A percentile compares a stretch with the other conserved stretches of the same genome.
Conservation (phyloP, 2,113 vertebrate genomes). For the Neotoma lepida region DNA sequence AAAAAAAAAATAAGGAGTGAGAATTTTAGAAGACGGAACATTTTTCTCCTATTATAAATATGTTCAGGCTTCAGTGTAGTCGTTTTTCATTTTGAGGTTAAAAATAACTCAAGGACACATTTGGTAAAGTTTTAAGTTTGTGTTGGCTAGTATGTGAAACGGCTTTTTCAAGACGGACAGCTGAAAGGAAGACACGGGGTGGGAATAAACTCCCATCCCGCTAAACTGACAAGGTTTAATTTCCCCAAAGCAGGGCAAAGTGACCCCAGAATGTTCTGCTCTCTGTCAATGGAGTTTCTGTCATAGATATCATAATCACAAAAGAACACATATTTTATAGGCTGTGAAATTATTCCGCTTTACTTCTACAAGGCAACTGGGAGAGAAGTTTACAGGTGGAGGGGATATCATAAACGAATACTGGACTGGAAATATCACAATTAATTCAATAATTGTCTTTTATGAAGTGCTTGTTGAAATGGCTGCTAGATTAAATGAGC, state of each 20-base stretch:
- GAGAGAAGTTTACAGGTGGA: constrained; percentile 80
- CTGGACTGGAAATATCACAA: constrained; percentile 79
- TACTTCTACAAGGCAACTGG: constrained; percentile 79
- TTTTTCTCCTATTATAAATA: constrained; percentile 55
- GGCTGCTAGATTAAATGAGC: constrained; percentile 79
- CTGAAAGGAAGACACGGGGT: constrained; percentile 70
- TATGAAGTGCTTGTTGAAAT: constrained; percentile 81
- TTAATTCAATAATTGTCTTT: constrained; percentile 84
- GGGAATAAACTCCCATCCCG: constrained; percentile 63
- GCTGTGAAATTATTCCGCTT: constrained; percentile 76
- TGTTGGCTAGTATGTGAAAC: constrained; percentile 52
- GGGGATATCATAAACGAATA: constrained; percentile 78
- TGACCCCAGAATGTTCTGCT: constrained; percentile 46
- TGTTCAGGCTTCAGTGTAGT: constrained; percentile 37
- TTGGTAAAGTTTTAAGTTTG: constrained; percentile 51
- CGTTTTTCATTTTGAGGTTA: constrained; percentile 56
- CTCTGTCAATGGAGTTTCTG: constrained; percentile 69
- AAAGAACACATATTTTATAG: constrained; percentile 62
- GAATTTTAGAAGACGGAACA: constrained; percentile 55
- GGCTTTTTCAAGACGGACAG: constrained; percentile 59
- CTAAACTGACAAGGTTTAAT: constrained; percentile 62
- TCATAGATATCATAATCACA: constrained; percentile 64
- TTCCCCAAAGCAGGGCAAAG: constrained; percentile 66
- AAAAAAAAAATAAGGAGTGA: constrained; percentile 27
- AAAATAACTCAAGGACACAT: constrained; percentile 74